Percentiles rank a stretch among this genome's conserved stretches.
Conservation (phyloP, 2,888 invertebrate genomes). For the Drosophila macrospina region DNA sequence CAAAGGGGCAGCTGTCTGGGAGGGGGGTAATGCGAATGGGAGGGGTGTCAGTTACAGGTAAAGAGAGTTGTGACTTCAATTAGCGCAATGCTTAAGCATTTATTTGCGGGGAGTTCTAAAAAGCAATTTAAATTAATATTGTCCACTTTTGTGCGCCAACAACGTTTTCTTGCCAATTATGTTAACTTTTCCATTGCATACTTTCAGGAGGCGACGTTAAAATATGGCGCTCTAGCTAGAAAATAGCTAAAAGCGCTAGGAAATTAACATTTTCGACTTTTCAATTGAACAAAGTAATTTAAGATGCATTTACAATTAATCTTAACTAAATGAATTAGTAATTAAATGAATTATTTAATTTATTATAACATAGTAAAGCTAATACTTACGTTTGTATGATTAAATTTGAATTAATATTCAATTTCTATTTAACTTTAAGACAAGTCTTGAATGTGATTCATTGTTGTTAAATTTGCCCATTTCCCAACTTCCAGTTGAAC, state of each 20-base stretch:
- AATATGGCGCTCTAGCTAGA: too few species aligned
- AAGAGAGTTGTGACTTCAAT: conserved; percentile 57
- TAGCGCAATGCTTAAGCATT: conserved; percentile 36
- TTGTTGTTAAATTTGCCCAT: neutral
- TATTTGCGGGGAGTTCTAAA: neutral
- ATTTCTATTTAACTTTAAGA: neutral
- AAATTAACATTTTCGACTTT: too few species aligned
- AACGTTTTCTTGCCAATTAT: conserved; percentile 11
- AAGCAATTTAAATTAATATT: conserved; percentile 26
- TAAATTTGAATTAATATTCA: too few species aligned
- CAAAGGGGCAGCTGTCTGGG: neutral
- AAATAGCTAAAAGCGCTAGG: too few species aligned
- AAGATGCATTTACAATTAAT: too few species aligned
- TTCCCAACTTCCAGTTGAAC: too few species aligned
- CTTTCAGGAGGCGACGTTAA: neutral
- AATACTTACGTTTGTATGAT: too few species aligned
- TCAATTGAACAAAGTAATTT: too few species aligned
- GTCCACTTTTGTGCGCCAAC: conserved; percentile 24
- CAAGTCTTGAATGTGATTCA: neutral
- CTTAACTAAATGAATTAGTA: too few species aligned
- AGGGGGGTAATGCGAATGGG: neutral
- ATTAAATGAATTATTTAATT: too few species aligned
- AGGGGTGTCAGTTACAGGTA: conserved; percentile 33
- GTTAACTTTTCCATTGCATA: neutral
- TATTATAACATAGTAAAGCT: too few species aligned